These are phyloP conservation scores for Trogon melanurus DNA, from an alignment of 2,113 vertebrate species.

Conservation along the genomic window DNA sequence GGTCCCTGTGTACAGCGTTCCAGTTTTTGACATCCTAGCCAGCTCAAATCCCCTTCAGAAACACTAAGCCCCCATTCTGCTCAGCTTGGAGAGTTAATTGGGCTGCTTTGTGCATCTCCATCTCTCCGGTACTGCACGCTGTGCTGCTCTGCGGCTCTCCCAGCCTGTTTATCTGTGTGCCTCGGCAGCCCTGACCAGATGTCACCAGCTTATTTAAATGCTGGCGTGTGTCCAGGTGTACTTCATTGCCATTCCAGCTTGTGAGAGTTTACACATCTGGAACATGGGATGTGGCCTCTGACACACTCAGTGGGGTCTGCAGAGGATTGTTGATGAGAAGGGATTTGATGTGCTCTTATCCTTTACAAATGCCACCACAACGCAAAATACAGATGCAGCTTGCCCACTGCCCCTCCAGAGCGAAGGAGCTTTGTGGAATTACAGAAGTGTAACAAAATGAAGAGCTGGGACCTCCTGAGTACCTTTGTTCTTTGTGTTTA, in stretches of 20 bases:
- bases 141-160: neutral
- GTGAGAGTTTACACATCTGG: conserved; percentile 59
- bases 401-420: neutral
- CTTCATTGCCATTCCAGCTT: conserved; percentile 13
- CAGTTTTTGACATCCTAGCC: neutral
- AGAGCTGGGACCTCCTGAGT: neutral
- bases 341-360: conserved; percentile 1
- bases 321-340: neutral
- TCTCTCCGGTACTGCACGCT: neutral
- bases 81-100: conserved; percentile 36
- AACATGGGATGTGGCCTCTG: conserved; percentile 57
- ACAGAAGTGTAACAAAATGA: neutral
- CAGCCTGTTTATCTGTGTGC: conserved; percentile 18
- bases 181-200: conserved; percentile 22
- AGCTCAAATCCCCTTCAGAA: neutral
- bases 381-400: neutral
- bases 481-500: neutral
- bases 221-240: conserved; percentile 40
- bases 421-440: neutral
- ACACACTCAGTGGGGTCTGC: conserved; percentile 5
- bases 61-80: neutral
- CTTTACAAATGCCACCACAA: neutral
- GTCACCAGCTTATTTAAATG: conserved; percentile 46
- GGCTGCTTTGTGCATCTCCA: neutral
- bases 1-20: neutral